A percentile compares a stretch with the other conserved stretches of the same genome.
Evolutionary conservation across 2,113 vertebrate species (phyloP).

Genomic region (Acanthisitta chloris): DNA sequence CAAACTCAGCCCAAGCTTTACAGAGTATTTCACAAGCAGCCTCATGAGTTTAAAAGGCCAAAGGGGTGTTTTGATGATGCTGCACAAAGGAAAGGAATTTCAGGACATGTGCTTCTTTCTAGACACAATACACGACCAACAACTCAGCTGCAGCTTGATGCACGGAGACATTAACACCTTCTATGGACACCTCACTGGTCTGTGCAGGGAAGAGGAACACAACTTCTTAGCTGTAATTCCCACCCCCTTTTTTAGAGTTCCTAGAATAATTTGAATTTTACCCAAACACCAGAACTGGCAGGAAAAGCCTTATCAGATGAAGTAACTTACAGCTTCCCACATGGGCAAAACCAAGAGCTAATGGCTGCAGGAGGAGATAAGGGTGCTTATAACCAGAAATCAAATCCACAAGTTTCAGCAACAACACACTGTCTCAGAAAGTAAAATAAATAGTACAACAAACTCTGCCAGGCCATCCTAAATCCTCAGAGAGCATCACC

Average conservation of each 20-base stretch:
- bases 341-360: constrained; percentile 10
- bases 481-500: background rate
- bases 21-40: background rate
- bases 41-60: constrained; percentile 9
- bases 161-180: background rate
- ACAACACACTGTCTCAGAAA: background rate
- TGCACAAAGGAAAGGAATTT: background rate
- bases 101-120: background rate
- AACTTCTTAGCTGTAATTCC: background rate
- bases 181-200: background rate
- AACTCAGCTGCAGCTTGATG: background rate
- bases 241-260: background rate
- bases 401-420: constrained; percentile 1
- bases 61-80: background rate
- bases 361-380: constrained; percentile 19
- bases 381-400: constrained; percentile 2
- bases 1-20: background rate
- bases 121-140: background rate
- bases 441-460: background rate
- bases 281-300: constrained; percentile 11
- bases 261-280: constrained; percentile 1
- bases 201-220: background rate
- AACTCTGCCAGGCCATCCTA: background rate
- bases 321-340: constrained; percentile 20
- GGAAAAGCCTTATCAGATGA: background rate